Evolutionary conservation across 2,113 vertebrate genomes (phyloP).

Genomic region (Anoura caudifer): DNA sequence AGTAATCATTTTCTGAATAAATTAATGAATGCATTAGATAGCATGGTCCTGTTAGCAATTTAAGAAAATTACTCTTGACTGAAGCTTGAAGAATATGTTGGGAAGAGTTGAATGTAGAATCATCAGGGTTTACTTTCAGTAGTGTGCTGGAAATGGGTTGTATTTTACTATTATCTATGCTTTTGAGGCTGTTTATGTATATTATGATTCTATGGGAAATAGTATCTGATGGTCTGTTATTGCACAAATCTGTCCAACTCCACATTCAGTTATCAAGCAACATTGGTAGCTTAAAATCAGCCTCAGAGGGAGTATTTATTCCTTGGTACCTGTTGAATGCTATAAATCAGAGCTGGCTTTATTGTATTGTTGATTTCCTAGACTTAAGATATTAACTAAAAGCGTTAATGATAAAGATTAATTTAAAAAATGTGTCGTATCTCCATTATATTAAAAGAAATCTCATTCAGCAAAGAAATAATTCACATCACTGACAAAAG

Average conservation of each 20-base stretch:
- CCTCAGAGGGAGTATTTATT: background rate
- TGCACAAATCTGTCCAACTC: background rate
- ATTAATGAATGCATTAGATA: background rate
- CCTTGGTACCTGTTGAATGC: background rate
- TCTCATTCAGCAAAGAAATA: background rate
- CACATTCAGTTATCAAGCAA: background rate
- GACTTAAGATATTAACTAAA: slow-evolving; percentile 14
- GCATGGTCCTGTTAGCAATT: background rate
- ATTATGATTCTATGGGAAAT: background rate
- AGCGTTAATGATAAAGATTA: slow-evolving; percentile 14
- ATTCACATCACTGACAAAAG: background rate
- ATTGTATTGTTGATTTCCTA: slow-evolving; percentile 7
- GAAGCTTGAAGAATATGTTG: background rate
- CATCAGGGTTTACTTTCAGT: background rate
- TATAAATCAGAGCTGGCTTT: slow-evolving; percentile 16
- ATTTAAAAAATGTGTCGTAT: slow-evolving; percentile 17
- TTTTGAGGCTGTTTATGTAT: background rate
- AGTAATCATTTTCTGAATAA: background rate
- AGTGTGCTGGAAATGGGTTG: background rate
- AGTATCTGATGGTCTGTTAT: background rate
- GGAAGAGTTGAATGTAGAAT: background rate
- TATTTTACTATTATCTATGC: background rate
- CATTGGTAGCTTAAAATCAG: background rate
- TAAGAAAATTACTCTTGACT: background rate
- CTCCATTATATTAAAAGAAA: background rate